Percentiles rank a stretch among this genome's conserved stretches.
These are phyloP conservation scores for Thalassophryne amazonica DNA, from an alignment of 2,797 vertebrate genomes.

Conservation along the genomic window DNA sequence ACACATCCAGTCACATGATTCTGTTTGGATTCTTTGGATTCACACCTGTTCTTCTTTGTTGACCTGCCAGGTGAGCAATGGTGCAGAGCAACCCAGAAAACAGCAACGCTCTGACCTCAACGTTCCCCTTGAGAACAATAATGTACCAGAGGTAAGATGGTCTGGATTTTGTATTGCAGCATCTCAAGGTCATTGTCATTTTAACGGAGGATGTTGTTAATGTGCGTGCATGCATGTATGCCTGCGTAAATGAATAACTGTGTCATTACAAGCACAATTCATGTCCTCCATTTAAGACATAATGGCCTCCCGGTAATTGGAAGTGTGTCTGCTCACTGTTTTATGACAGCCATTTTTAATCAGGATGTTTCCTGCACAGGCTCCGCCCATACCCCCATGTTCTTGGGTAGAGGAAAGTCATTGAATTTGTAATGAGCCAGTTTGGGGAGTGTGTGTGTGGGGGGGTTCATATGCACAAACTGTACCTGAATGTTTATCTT, in stretches of 20 bases:
- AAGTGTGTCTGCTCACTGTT: constrained; percentile 25
- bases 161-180: background rate
- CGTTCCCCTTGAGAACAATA: constrained; percentile 92
- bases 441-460: too few relatives aligned
- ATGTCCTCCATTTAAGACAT: constrained; percentile 39
- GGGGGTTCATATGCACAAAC: too few relatives aligned
- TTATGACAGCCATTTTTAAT: constrained; percentile 60
- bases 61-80: constrained; percentile 83
- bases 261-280: constrained; percentile 56
- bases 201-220: background rate
- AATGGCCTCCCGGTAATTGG: constrained; percentile 37
- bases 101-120: constrained; percentile 98
- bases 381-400: constrained; percentile 21
- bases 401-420: constrained; percentile 14
- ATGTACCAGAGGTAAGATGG: constrained; percentile 85
- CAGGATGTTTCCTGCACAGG: constrained; percentile 7
- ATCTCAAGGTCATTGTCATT: constrained; percentile 1
- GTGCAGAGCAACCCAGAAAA: constrained; percentile 88
- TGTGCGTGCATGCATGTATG: background rate
- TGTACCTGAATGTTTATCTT: constrained; percentile 15
- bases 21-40: background rate
- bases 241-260: constrained; percentile 46
- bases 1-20: too few relatives aligned
- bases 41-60: constrained; percentile 28
- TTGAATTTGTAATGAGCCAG: constrained; percentile 10